phyloP scores from a whole-genome alignment of 2,888 invertebrate genomes.

The Drosophila parthenogenetica region DNA sequence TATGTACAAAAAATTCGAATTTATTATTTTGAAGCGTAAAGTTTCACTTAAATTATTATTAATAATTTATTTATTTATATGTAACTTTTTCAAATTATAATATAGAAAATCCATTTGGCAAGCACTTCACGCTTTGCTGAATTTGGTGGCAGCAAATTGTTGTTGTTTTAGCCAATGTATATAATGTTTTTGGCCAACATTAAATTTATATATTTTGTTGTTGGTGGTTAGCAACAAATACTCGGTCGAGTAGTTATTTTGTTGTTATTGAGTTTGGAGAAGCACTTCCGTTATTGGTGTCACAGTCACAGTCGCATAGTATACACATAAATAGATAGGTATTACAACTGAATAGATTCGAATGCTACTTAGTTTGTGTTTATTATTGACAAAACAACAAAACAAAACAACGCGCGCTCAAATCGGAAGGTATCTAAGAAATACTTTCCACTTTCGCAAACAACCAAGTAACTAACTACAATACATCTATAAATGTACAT shows the following conservation, averaged over 20 bases:
- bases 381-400: conserved; percentile 79
- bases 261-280: conserved; percentile 40
- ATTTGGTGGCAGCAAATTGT: conserved; percentile 63
- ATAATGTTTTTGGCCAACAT: conserved; percentile 69
- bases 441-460: conserved; percentile 77
- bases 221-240: conserved; percentile 59
- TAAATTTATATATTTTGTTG: conserved; percentile 47
- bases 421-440: conserved; percentile 58
- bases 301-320: conserved; percentile 36
- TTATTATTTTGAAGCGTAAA: conserved; percentile 26
- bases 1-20: conserved; percentile 51
- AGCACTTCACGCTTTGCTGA: conserved; percentile 82
- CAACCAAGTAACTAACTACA: conserved; percentile 32
- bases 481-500: conserved; percentile 25
- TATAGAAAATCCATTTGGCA: conserved; percentile 76
- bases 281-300: conserved; percentile 73
- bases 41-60: conserved; percentile 19
- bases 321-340: conserved; percentile 13
- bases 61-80: not conserved
- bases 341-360: conserved; percentile 28
- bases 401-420: conserved; percentile 44
- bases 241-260: conserved; percentile 28
- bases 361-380: conserved; percentile 26
- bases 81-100: conserved; percentile 18
- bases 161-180: conserved; percentile 43